Conservation (phyloP, 2,888 invertebrate species). For the Acrobeloides nanus region DNA sequence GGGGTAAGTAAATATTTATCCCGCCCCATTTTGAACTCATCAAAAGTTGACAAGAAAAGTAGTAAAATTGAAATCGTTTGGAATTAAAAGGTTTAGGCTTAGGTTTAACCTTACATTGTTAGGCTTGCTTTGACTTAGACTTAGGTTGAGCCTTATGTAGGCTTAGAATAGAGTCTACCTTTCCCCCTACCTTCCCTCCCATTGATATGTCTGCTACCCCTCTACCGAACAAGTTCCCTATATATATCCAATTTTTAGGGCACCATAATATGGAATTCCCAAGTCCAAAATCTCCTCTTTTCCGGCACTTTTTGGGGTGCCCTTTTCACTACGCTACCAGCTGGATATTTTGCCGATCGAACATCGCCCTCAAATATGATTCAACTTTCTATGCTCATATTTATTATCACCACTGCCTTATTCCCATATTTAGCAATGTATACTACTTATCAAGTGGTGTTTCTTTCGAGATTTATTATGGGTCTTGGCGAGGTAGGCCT, state of each 20-base stretch:
- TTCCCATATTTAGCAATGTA: slow-evolving; percentile 32
- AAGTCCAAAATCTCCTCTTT: slow-evolving; percentile 36
- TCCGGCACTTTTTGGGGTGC: slow-evolving; percentile 41
- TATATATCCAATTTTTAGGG: slow-evolving; percentile 25
- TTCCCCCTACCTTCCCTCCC: too few species aligned
- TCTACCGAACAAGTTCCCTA: background rate
- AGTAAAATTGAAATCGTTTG: too few species aligned
- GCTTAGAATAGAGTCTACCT: too few species aligned
- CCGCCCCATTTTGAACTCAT: too few species aligned
- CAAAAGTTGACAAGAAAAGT: too few species aligned
- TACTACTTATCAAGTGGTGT: slow-evolving; percentile 28
- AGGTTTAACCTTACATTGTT: too few species aligned
- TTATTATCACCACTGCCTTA: slow-evolving; percentile 17
- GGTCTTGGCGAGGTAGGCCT: slow-evolving; percentile 36
- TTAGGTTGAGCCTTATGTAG: too few species aligned
- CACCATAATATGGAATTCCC: slow-evolving; percentile 30
- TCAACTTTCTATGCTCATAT: slow-evolving; percentile 13
- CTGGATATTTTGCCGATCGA: slow-evolving; percentile 33
- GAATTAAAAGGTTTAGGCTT: too few species aligned
- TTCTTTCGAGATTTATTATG: slow-evolving; percentile 34
- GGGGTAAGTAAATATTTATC: too few species aligned
- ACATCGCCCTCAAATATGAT: slow-evolving; percentile 22
- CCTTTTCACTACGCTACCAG: slow-evolving; percentile 32
- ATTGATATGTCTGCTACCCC: background rate
- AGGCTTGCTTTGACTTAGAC: too few species aligned